phyloP scores from a whole-genome alignment of 2,888 invertebrate genomes.

The Erebia aethiops region DNA sequence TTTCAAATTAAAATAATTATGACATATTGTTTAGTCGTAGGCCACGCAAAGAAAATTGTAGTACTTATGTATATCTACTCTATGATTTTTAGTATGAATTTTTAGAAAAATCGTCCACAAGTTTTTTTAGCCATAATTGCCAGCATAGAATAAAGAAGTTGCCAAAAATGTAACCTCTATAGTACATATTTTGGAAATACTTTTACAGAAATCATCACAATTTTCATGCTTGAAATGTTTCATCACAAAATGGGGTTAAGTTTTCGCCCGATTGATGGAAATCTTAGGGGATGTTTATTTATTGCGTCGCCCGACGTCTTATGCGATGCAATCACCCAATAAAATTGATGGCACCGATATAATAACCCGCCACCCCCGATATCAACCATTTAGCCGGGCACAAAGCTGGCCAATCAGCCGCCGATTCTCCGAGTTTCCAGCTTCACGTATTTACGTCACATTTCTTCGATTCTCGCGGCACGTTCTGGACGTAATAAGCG shows the following conservation, averaged over 20 bases:
- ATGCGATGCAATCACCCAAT: constrained; percentile 55
- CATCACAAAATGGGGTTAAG: not conserved
- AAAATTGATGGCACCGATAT: constrained; percentile 67
- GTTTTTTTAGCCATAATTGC: no score
- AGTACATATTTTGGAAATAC: no score
- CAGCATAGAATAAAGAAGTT: no score
- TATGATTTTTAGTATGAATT: no score
- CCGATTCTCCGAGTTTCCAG: constrained; percentile 53
- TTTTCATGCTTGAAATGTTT: not conserved
- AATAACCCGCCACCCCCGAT: constrained; percentile 68
- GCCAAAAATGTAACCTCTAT: no score
- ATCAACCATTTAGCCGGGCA: constrained; percentile 77
- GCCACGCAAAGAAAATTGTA: no score
- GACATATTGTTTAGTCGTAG: no score
- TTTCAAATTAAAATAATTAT: no score
- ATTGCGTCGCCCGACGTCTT: constrained; percentile 41
- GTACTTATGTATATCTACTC: no score
- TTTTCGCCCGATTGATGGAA: not conserved
- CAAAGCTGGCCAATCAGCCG: constrained; percentile 76
- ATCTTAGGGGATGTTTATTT: constrained; percentile 30
- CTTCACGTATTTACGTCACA: constrained; percentile 79
- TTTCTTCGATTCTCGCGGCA: constrained; percentile 83
- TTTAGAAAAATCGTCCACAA: no score
- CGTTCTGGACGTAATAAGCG: constrained; percentile 81
- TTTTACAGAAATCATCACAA: no score